A percentile compares a stretch with the other conserved stretches of the same genome.
Conservation (phyloP, 1,140 invertebrate genomes). For the Tetragonula clypearis region DNA sequence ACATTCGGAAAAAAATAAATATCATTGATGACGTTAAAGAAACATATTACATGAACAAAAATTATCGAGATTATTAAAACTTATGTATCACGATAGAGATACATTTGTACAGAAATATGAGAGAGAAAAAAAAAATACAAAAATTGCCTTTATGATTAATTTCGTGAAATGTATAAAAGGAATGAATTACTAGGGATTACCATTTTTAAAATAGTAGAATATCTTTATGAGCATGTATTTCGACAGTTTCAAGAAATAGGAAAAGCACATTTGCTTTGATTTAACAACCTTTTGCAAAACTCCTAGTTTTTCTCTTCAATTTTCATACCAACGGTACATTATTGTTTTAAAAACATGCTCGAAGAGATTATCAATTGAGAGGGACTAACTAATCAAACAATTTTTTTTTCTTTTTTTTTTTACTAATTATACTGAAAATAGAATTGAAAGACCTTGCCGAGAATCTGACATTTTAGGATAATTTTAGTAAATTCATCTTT, state of each 20-base stretch:
- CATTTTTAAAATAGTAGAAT: not conserved
- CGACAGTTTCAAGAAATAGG: not conserved
- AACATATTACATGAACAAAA: constrained; percentile 1
- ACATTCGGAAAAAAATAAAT: constrained; percentile 23
- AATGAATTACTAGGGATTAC: not conserved
- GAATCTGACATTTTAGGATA: too few relatives aligned
- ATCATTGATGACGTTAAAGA: not conserved
- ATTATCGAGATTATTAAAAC: not conserved
- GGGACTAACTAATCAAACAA: too few relatives aligned
- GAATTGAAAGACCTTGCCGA: too few relatives aligned
- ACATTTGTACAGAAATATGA: not conserved
- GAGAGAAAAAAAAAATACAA: not conserved
- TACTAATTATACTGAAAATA: too few relatives aligned
- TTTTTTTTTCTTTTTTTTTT: too few relatives aligned
- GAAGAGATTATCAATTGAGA: too few relatives aligned
- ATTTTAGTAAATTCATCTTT: too few relatives aligned
- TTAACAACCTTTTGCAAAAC: too few relatives aligned
- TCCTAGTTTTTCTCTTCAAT: too few relatives aligned
- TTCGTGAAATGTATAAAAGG: not conserved
- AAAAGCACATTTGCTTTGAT: not conserved
- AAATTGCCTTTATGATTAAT: not conserved
- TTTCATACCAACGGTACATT: too few relatives aligned
- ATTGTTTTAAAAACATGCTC: too few relatives aligned
- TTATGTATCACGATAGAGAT: not conserved
- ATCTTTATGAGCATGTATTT: not conserved